Evolutionary conservation across 2,888 invertebrate genomes (phyloP), one percentile per base, ranked within the genome.

Genomic region (Hirtodrosophila alboralis): DNA sequence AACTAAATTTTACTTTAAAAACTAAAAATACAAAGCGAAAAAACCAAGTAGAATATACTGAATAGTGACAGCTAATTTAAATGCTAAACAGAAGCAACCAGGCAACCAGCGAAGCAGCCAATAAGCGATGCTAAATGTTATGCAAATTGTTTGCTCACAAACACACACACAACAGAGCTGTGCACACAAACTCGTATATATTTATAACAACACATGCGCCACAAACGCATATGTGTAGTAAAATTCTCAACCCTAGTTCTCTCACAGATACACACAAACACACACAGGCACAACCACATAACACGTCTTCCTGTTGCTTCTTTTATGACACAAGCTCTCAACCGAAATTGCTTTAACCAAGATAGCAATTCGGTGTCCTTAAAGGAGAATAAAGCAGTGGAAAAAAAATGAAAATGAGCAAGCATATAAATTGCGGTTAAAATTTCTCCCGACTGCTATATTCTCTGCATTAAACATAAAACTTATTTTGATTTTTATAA

Each of bases 221-320:
- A 33, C 28, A 30, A 21, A 14, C 61, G 45, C 18, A 16, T 10
- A 23, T 51, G 14, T 33, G 45, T 9, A n/a, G 10, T 38, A 2
- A 23, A 37, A 38, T 9, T 12, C 12, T 13, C n/a, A n/a, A 16
- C 27, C 9, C 13, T 4, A 23, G n/a, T 5, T 54, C 16, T 26
- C 30, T 38, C 14, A 13, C 28, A 28, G 4, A 28, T 9, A 23
- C 21, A 40, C 33, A 54, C 13, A 13, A 23, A 23, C 8, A 40
- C 31, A 28, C 43, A 30, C 40, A 26, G 6, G 5, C 44, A 40
- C 21, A 63, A n/a, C 26, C 23, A 8, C 8, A n/a, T 13, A 12
- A 13, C 34, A 48, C 43, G 54, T 57, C 38, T 68, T 68, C 78
- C 70, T 72, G 72, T 72, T 76, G 72, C 72, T 73, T 72, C 61